phyloP scores from a whole-genome alignment of 1,140 invertebrate species.

The Scylla paramamosain region DNA sequence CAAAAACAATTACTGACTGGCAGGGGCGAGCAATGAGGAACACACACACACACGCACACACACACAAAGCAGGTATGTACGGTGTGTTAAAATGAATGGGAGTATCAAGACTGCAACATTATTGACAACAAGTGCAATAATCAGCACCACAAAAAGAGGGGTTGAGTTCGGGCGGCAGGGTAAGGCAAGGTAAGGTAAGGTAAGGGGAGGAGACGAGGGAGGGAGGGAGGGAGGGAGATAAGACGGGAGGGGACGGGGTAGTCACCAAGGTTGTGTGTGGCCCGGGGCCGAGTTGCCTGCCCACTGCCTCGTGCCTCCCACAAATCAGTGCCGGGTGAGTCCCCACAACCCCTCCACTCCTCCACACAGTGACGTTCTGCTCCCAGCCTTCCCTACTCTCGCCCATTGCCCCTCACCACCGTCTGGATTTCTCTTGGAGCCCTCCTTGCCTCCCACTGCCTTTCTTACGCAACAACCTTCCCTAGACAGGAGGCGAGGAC shows the following conservation, averaged over 20 bases:
- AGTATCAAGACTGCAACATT: not conserved
- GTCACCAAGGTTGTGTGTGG: slow-evolving; percentile 44
- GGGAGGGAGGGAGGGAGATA: not conserved
- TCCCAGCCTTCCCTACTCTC: not conserved
- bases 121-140: not conserved
- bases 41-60: not conserved
- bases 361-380: not conserved
- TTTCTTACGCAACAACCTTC: not conserved
- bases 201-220: not conserved
- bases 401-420: not conserved
- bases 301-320: slow-evolving; percentile 31
- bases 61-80: not conserved
- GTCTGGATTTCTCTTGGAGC: not conserved
- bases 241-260: not conserved
- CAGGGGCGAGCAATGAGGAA: too few species aligned
- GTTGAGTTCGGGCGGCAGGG: not conserved
- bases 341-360: not conserved
- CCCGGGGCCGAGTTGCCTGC: slow-evolving; percentile 14
- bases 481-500: too few species aligned
- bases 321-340: slow-evolving; percentile 34
- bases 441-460: not conserved
- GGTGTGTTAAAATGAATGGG: not conserved
- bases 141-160: not conserved
- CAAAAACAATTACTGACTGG: not conserved
- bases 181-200: not conserved